phyloP scores from a whole-genome alignment of 1,140 invertebrate genomes.

The Drosophila pseudoobscura region DNA sequence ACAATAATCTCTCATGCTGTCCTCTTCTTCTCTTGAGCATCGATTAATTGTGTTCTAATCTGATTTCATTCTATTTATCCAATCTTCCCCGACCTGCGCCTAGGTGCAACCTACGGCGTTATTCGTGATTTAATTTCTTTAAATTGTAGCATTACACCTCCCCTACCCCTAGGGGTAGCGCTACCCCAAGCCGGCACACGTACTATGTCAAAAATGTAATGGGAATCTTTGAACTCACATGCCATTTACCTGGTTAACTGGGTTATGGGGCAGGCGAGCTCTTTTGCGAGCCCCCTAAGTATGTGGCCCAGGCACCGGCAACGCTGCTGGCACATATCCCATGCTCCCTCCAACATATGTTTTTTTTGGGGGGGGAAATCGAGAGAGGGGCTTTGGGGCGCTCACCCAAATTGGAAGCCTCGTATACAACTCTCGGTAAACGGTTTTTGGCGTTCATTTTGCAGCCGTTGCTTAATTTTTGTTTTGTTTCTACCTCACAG shows the following conservation, averaged over 20 bases:
- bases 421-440: slow-evolving; percentile 78
- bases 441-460: slow-evolving; percentile 75
- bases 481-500: slow-evolving; percentile 25
- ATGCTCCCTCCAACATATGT: slow-evolving; percentile 18
- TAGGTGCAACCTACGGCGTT: too few relatives aligned
- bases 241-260: slow-evolving; percentile 52
- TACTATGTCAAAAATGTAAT: slow-evolving; percentile 28
- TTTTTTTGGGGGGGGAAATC: slow-evolving; percentile 1
- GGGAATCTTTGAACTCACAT: slow-evolving; percentile 51
- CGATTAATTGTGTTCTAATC: slow-evolving; percentile 30
- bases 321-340: slow-evolving; percentile 8
- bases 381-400: background rate
- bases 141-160: slow-evolving; percentile 16
- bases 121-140: background rate
- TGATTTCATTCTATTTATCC: slow-evolving; percentile 30
- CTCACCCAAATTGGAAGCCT: slow-evolving; percentile 48
- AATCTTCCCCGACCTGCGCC: slow-evolving; percentile 2
- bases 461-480: slow-evolving; percentile 77
- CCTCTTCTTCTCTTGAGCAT: background rate
- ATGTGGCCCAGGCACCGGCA: too few relatives aligned
- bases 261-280: slow-evolving; percentile 45
- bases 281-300: slow-evolving; percentile 8
- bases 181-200: too few relatives aligned
- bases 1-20: too few relatives aligned
- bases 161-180: background rate